Percentiles rank a stretch among this genome's conserved stretches.
Conservation (phyloP, 2,888 invertebrate species). For the Osmoderma eremita region DNA sequence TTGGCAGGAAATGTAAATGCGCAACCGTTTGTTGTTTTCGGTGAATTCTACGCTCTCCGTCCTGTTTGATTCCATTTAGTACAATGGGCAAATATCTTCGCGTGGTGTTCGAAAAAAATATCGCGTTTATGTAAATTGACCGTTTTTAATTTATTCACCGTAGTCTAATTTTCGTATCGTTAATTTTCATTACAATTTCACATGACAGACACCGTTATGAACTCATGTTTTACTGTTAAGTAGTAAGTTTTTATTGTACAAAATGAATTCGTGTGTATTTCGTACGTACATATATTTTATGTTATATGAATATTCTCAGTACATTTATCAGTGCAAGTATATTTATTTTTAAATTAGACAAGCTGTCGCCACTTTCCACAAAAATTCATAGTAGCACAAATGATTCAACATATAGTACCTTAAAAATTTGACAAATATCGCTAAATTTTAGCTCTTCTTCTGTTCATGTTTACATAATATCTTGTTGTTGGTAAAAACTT, state of each 20-base stretch:
- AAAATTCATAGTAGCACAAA: no score
- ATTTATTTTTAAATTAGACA: no score
- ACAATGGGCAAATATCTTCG: conserved; percentile 15
- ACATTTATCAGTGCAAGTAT: no score
- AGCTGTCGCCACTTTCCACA: no score
- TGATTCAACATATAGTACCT: no score
- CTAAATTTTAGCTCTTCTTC: no score
- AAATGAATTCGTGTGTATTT: not conserved
- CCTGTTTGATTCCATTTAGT: conserved; percentile 28
- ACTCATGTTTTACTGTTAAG: conserved; percentile 11
- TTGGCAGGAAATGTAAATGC: conserved; percentile 35
- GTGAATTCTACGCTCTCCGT: conserved; percentile 7
- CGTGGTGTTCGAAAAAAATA: conserved; percentile 10
- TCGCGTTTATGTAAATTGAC: conserved; percentile 24
- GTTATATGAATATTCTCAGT: no score
- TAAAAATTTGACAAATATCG: no score
- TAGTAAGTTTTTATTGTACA: not conserved
- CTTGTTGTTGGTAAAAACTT: no score
- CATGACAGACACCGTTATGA: conserved; percentile 24
- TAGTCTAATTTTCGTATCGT: conserved; percentile 32
- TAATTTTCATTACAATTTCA: conserved; percentile 33
- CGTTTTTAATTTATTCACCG: conserved; percentile 26
- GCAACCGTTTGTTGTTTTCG: conserved; percentile 22
- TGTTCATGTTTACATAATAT: no score
- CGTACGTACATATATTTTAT: no score